phyloP scores from a whole-genome alignment of 2,797 vertebrate species.

The Limosa lapponica region DNA sequence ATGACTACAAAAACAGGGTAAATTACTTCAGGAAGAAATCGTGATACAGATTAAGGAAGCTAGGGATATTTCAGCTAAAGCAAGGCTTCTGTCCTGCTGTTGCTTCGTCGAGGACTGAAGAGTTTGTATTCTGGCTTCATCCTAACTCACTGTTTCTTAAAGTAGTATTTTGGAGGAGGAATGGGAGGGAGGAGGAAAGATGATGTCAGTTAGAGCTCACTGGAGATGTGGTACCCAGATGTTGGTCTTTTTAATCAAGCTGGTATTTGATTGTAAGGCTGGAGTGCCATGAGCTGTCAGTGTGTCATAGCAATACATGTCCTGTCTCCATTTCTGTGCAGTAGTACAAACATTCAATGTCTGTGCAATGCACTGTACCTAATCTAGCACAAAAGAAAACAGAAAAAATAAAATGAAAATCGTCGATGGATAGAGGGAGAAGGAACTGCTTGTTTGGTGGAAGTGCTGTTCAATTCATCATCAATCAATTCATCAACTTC shows the following conservation, averaged over 20 bases:
- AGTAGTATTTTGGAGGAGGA: background rate
- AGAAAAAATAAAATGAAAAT: background rate
- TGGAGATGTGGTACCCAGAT: background rate
- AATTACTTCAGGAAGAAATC: background rate
- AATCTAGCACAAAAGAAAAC: background rate
- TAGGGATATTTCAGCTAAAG: background rate
- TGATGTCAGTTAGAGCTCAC: background rate
- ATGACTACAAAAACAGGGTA: background rate
- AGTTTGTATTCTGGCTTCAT: background rate
- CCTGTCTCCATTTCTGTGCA: background rate
- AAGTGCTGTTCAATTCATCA: background rate
- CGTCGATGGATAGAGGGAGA: background rate
- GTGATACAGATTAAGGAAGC: background rate
- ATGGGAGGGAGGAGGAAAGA: fast-evolving
- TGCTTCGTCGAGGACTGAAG: background rate
- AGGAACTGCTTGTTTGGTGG: background rate
- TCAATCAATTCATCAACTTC: background rate
- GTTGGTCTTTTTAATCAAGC: background rate
- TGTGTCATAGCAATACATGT: background rate
- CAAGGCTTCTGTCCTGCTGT: background rate
- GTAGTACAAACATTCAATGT: background rate
- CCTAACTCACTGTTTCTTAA: background rate
- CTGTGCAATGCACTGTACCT: background rate
- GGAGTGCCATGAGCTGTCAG: background rate
- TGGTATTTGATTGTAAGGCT: background rate